Conservation (phyloP, 2,888 invertebrate genomes). For the Orchesella flavescens region DNA sequence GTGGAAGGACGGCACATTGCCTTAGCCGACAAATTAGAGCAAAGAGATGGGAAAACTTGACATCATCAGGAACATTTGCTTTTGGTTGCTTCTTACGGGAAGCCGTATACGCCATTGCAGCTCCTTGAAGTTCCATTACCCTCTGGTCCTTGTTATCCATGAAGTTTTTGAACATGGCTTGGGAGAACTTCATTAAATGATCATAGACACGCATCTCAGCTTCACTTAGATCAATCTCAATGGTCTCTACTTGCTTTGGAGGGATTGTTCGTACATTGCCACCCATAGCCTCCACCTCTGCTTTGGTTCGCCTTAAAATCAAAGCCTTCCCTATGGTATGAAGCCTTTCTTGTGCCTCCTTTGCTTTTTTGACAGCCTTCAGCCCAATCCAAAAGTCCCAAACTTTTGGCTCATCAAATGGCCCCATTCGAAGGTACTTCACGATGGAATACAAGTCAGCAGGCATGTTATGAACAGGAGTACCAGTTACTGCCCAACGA, state of each 20-base stretch:
- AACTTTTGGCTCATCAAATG: constrained; percentile 90
- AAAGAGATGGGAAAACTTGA: constrained; percentile 79
- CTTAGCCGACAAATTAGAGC: constrained; percentile 88
- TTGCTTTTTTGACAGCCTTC: constrained; percentile 77
- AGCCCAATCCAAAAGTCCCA: constrained; percentile 96
- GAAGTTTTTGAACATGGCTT: constrained; percentile 72
- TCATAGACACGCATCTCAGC: constrained; percentile 87
- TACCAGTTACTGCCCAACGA: constrained; percentile 93
- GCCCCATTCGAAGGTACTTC: constrained; percentile 88
- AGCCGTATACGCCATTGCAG: constrained; percentile 53
- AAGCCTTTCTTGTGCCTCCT: constrained; percentile 84
- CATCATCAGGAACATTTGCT: constrained; percentile 70
- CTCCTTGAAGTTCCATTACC: constrained; percentile 50
- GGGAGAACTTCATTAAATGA: constrained; percentile 77
- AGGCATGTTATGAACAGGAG: constrained; percentile 89
- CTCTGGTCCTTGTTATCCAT: constrained; percentile 51
- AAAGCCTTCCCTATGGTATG: constrained; percentile 88
- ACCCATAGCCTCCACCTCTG: constrained; percentile 80
- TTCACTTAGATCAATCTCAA: constrained; percentile 79
- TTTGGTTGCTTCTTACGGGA: not conserved
- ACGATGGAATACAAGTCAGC: constrained; percentile 82
- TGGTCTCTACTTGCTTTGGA: constrained; percentile 77
- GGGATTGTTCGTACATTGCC: constrained; percentile 79
- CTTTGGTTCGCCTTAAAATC: constrained; percentile 91
- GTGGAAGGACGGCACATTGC: constrained; percentile 92